Evolutionary conservation across 2,888 invertebrate genomes (phyloP).

Genomic region (Synergus laeviventris): DNA sequence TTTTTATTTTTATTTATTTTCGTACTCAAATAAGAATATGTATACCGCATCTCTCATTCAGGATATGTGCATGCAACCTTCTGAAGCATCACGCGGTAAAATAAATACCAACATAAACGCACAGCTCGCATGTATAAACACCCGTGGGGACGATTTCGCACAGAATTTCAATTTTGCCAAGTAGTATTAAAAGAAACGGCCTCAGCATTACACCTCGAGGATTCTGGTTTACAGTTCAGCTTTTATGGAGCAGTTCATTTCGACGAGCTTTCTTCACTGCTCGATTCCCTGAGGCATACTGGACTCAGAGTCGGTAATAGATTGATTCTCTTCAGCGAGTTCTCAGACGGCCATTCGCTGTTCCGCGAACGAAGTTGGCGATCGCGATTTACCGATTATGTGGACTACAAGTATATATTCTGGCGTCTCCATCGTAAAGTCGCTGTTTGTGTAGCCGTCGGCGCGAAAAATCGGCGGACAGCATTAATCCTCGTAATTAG

Average conservation of each 20-base stretch:
- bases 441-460: conserved; percentile 48
- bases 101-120: conserved; percentile 36
- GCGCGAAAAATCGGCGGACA: conserved; percentile 62
- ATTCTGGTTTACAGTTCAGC: conserved; percentile 52
- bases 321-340: conserved; percentile 34
- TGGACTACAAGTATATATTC: not conserved
- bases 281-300: conserved; percentile 34
- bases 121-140: conserved; percentile 46
- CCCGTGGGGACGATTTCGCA: conserved; percentile 47
- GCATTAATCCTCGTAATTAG: conserved; percentile 74
- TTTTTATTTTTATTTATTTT: not conserved
- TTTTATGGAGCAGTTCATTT: conserved; percentile 51
- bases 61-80: not conserved
- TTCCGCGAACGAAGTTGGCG: conserved; percentile 42
- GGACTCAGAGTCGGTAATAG: conserved; percentile 12
- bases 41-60: conserved; percentile 5
- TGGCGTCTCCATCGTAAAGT: conserved; percentile 17
- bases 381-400: conserved; percentile 35
- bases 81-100: not conserved
- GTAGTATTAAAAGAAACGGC: conserved; percentile 48
- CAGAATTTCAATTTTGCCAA: conserved; percentile 51
- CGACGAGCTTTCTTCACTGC: conserved; percentile 29
- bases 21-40: conserved; percentile 14
- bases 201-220: conserved; percentile 42
- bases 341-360: conserved; percentile 44